phyloP scores from a whole-genome alignment of 1,140 invertebrate species.

The Grapholita molesta region DNA sequence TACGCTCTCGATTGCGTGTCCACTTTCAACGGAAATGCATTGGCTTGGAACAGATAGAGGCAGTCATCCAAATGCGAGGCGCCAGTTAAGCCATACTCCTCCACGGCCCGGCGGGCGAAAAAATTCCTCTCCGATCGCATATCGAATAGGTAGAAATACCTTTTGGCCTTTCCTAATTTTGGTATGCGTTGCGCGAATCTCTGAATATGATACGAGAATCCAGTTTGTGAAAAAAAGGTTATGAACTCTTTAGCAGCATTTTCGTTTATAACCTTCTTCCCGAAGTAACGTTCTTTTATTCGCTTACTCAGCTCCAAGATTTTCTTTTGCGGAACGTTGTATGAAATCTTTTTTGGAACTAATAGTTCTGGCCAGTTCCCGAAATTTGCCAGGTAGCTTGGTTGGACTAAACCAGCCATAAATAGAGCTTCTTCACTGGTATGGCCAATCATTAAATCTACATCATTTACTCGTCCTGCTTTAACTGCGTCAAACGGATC shows the following conservation, averaged over 20 bases:
- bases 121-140: constrained; percentile 4
- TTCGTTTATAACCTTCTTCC: constrained; percentile 35
- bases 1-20: constrained; percentile 17
- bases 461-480: constrained; percentile 65
- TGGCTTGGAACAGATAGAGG: constrained; percentile 22
- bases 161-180: not conserved
- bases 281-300: constrained; percentile 68
- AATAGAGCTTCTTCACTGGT: constrained; percentile 73
- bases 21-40: not conserved
- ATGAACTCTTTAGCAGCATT: constrained; percentile 38
- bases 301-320: constrained; percentile 38
- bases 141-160: not conserved
- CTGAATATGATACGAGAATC: constrained; percentile 54
- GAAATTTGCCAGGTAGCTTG: not conserved
- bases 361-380: constrained; percentile 16
- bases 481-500: constrained; percentile 42
- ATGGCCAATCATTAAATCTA: constrained; percentile 79
- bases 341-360: constrained; percentile 8
- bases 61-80: constrained; percentile 26
- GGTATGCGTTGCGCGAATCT: constrained; percentile 42
- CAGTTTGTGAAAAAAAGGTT: constrained; percentile 41
- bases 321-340: constrained; percentile 17
- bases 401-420: constrained; percentile 20
- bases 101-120: not conserved
- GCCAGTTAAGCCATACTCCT: not conserved